Percentiles rank a stretch among this genome's conserved stretches.
Evolutionary conservation across 2,888 invertebrate genomes (phyloP).

Genomic region (Halictus quadricinctus): DNA sequence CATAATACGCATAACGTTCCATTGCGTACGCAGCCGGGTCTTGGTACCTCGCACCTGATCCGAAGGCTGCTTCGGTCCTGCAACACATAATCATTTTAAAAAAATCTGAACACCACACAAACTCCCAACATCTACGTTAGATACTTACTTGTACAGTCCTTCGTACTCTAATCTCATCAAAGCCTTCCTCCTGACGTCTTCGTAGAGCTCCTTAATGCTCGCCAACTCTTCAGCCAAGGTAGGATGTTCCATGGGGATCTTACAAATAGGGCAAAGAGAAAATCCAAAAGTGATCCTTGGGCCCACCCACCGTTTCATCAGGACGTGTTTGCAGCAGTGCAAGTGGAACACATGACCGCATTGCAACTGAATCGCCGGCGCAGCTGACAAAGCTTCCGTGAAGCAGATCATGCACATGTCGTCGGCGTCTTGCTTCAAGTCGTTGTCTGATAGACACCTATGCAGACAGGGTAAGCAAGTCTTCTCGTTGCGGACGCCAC

Average conservation of each 20-base stretch:
- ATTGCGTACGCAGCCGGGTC: constrained; percentile 96
- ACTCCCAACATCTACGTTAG: too few species aligned
- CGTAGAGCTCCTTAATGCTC: constrained; percentile 91
- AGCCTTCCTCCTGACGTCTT: constrained; percentile 96
- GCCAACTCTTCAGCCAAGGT: constrained; percentile 90
- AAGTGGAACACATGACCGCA: constrained; percentile 98
- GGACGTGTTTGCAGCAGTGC: constrained; percentile 93
- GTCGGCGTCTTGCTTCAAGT: constrained; percentile 96
- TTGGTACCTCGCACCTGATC: constrained; percentile 87
- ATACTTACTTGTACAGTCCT: constrained; percentile 88
- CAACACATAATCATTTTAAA: background rate
- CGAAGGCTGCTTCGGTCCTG: constrained; percentile 86
- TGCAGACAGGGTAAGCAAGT: constrained; percentile 95
- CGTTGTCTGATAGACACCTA: constrained; percentile 86
- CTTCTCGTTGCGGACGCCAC: constrained; percentile 94
- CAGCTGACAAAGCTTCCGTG: constrained; percentile 97
- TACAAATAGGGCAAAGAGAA: constrained; percentile 98
- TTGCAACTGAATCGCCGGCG: constrained; percentile 94
- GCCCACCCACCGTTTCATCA: constrained; percentile 95
- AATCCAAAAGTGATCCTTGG: constrained; percentile 98
- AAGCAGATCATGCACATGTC: constrained; percentile 99
- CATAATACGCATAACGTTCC: constrained; percentile 99
- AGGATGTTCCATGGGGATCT: constrained; percentile 94
- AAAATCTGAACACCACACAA: too few species aligned
- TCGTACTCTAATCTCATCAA: constrained; percentile 98